Conservation (phyloP, 2,113 vertebrate species). For the Cinclus mexicanus region DNA sequence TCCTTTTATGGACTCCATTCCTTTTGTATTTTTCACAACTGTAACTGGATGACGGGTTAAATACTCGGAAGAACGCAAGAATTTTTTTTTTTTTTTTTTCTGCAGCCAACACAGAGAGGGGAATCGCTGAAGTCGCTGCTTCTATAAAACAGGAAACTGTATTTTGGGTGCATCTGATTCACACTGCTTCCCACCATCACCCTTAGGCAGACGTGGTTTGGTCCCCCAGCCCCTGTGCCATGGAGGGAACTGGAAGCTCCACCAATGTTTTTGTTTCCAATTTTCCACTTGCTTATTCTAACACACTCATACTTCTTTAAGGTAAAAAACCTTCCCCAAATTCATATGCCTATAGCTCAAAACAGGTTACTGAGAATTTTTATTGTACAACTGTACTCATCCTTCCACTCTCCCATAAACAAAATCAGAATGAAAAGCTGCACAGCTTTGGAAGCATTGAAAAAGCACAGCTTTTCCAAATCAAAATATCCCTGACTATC, state of each 20-base stretch:
- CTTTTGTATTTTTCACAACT: constrained; percentile 47
- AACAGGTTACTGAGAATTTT: neutral
- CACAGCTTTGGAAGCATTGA: neutral
- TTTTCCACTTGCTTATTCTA: neutral
- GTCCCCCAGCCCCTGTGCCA: no score
- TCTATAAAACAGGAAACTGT: constrained; percentile 28
- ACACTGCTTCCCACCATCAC: neutral
- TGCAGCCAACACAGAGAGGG: constrained; percentile 10
- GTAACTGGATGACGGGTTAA: constrained; percentile 39
- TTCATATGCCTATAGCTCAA: neutral
- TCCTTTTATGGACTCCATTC: constrained; percentile 55
- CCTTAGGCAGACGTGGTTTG: neutral
- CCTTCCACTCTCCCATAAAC: neutral
- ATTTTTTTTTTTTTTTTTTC: constrained; percentile 31
- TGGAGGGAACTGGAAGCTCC: neutral
- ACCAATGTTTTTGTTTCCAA: neutral
- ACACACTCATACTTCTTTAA: neutral
- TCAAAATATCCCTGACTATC: neutral
- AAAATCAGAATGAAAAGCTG: neutral
- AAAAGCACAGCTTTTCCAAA: neutral
- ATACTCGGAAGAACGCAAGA: constrained; percentile 37
- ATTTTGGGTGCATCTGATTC: constrained; percentile 21
- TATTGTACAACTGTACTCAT: neutral
- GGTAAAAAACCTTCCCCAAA: neutral
- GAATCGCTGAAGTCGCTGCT: neutral